Percentiles rank a stretch among this genome's conserved stretches.
phyloP scores from a whole-genome alignment of 2,888 invertebrate genomes.

The Agelastica alni region DNA sequence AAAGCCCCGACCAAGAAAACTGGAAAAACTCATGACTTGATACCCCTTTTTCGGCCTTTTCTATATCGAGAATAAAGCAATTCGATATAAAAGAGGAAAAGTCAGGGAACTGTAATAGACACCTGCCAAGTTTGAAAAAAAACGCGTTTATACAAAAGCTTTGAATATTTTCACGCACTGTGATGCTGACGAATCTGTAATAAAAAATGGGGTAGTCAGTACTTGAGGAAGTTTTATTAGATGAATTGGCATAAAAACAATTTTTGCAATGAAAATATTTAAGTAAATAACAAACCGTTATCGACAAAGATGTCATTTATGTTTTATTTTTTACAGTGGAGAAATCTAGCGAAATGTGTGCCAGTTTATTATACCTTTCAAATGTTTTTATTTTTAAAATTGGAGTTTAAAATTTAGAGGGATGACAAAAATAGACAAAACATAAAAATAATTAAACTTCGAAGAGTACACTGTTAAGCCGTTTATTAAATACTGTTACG shows the following conservation, averaged over 20 bases:
- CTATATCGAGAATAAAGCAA: conserved; percentile 8
- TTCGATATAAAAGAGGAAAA: conserved; percentile 4
- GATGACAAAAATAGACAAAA: no score
- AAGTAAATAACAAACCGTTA: background rate
- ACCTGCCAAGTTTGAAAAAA: conserved; percentile 12
- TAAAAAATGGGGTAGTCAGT: background rate
- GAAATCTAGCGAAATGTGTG: no score
- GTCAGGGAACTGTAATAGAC: conserved; percentile 4
- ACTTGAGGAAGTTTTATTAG: background rate
- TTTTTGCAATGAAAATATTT: background rate
- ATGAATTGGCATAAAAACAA: background rate
- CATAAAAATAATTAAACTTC: no score
- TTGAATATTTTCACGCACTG: conserved; percentile 7
- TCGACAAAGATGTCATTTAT: background rate
- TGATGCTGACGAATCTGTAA: conserved; percentile 9
- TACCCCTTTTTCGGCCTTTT: conserved; percentile 3
- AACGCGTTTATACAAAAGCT: background rate
- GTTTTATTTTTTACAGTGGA: background rate
- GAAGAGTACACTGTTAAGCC: no score
- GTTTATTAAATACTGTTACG: no score
- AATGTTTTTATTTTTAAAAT: no score
- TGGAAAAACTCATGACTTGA: conserved; percentile 11
- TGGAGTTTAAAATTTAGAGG: no score
- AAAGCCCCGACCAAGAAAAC: conserved; percentile 4
- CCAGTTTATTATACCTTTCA: no score